Evolutionary conservation across 1,140 invertebrate species (phyloP).

Genomic region (Drusus annulatus): DNA sequence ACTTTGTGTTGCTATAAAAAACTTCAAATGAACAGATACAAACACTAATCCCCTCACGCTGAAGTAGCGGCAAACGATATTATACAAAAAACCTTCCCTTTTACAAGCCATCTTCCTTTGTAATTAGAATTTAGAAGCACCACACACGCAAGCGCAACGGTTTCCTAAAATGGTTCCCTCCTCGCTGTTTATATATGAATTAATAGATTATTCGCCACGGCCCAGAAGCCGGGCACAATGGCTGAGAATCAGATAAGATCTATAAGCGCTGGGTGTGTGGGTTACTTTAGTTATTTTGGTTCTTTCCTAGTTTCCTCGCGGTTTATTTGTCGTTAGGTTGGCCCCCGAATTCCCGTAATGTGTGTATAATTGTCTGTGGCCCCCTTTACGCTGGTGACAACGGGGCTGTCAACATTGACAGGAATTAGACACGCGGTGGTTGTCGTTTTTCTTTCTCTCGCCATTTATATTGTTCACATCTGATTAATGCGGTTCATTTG

Average conservation of each 20-base stretch:
- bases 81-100: conserved; percentile 2
- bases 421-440: conserved; percentile 6
- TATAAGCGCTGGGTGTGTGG: not conserved
- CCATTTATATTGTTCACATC: not conserved
- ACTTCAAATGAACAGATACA: not conserved
- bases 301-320: not conserved
- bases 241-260: conserved; percentile 14
- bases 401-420: conserved; percentile 7
- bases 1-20: no score
- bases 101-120: conserved; percentile 7
- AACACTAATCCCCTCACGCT: not conserved
- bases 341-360: conserved; percentile 19
- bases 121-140: conserved; percentile 5
- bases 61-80: conserved; percentile 1
- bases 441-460: not conserved
- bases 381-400: conserved; percentile 12
- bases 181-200: conserved; percentile 31
- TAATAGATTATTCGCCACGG: conserved; percentile 30
- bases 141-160: conserved; percentile 21
- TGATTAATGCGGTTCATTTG: conserved; percentile 21
- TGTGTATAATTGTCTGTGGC: conserved; percentile 13
- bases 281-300: no score
- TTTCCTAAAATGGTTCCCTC: conserved; percentile 27
- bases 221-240: conserved; percentile 13
- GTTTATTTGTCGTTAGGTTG: conserved; percentile 10